Base-by-base conservation (phyloP, 2,113 vertebrate genomes). In the Ramphastos sulfuratus region DNA sequence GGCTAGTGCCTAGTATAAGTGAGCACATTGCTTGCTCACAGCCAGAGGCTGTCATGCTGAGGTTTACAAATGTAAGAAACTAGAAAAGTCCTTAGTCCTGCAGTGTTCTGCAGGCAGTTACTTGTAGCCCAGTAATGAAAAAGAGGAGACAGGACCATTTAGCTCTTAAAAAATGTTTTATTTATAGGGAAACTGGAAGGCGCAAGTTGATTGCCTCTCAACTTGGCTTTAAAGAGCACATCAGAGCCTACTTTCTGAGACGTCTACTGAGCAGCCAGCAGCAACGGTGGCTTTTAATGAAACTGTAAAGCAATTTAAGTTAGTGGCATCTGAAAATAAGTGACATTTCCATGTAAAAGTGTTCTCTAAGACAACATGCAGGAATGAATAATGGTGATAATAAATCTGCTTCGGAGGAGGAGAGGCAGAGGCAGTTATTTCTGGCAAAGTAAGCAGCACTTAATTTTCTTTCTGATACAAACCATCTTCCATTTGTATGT, bases 241-340 rank as follows among this genome's bases (percentile, higher is more conserved):
- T 96, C 85, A 94, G 73, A 90, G 61, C 72, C 77, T 74, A 71
- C 82, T 87, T 25, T 73, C 71, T 65, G 69, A 89, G 89, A 54
- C 75, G 54, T 89, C 82, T 95, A 37, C 76, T 67, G 61, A 90
- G 82, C 85, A 94, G 91, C 54, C 85, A 92, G 69, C 82, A 94
- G 76, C 85, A 81, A 7, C 35, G 66, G 85, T 83, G 73, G 52
- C 70, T 88, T 92, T 92, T 94, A 93, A 94, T 95, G 93, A 94
- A 92, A 83, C 44, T 65, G 72, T 89, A 94, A 91, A 95, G 73
- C 76, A 95, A 85, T 87, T 89, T 46, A 71, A 93, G 85, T 75
- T 94, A 91, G 73, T 78, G 66, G 79, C 69, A 55, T 86, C 91
- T 90, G 93, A 90, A 90, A 91, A 90, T 94, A 94, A 94, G 85